phyloP scores from a whole-genome alignment of 2,113 vertebrate genomes.

The Halichoeres trimaculatus region DNA sequence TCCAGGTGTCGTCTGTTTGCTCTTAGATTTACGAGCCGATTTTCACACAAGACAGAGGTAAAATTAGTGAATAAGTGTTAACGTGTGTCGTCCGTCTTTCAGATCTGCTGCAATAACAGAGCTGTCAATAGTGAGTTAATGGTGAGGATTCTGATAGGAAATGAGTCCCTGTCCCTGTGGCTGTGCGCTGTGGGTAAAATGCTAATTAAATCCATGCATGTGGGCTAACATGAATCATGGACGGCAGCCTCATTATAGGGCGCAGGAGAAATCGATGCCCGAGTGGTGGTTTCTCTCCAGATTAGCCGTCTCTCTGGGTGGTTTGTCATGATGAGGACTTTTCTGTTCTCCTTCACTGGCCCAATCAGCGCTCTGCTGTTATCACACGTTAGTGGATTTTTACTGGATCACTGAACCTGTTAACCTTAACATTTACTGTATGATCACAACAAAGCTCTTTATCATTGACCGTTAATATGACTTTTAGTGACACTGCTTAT shows the following conservation, averaged over 20 bases:
- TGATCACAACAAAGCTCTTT: conserved; percentile 24
- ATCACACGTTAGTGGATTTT: conserved; percentile 20
- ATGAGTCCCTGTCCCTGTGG: conserved; percentile 21
- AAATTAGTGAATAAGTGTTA: conserved; percentile 50
- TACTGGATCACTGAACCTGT: conserved; percentile 32
- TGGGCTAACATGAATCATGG: conserved; percentile 73
- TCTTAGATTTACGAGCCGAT: conserved; percentile 6
- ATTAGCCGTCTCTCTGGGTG: conserved; percentile 53
- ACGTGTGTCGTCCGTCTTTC: conserved; percentile 36
- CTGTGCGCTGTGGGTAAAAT: conserved; percentile 53
- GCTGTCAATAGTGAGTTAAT: conserved; percentile 55
- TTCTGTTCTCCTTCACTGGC: conserved; percentile 43
- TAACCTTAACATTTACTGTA: conserved; percentile 23
- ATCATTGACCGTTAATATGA: not conserved
- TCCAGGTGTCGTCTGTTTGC: conserved; percentile 34
- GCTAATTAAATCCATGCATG: conserved; percentile 68
- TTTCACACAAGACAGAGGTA: conserved; percentile 6
- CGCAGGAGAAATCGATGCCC: conserved; percentile 75
- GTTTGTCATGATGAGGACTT: conserved; percentile 53
- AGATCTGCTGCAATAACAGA: conserved; percentile 39
- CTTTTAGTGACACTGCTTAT: not conserved
- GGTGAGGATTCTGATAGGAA: conserved; percentile 60
- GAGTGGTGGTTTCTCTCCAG: conserved; percentile 56
- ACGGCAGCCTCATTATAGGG: conserved; percentile 76
- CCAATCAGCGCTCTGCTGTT: conserved; percentile 41